Percentiles rank a stretch among this genome's conserved stretches.
Evolutionary conservation across 1,140 invertebrate genomes (phyloP).

Genomic region (Eurosta solidaginis): DNA sequence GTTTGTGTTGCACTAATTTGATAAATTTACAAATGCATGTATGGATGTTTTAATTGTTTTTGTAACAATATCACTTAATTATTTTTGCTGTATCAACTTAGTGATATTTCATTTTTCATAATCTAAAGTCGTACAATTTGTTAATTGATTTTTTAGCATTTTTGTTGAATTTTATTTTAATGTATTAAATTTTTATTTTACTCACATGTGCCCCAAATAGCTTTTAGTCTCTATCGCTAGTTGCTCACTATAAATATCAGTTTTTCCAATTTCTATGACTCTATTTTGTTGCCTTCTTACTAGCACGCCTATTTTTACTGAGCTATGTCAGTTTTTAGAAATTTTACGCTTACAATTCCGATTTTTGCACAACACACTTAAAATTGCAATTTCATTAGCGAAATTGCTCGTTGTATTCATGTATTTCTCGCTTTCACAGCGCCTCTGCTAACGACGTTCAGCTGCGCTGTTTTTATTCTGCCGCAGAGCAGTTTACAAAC

Average conservation of each 20-base stretch:
- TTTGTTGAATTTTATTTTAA: background rate
- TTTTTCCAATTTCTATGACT: background rate
- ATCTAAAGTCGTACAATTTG: background rate
- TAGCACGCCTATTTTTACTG: background rate
- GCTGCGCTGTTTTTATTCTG: background rate
- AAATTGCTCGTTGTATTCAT: background rate
- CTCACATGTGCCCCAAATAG: too few relatives aligned
- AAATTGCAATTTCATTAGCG: slow-evolving; percentile 2
- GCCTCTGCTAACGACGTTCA: background rate
- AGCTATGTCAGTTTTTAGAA: background rate
- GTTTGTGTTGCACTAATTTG: too few relatives aligned
- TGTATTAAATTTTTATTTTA: background rate
- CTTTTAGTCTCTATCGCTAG: background rate
- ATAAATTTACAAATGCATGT: too few relatives aligned
- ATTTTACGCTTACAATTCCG: background rate
- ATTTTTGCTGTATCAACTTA: too few relatives aligned
- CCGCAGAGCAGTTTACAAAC: background rate
- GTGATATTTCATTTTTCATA: too few relatives aligned
- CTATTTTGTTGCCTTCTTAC: background rate
- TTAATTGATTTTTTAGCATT: background rate
- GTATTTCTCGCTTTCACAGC: slow-evolving; percentile 6
- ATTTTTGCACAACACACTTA: background rate
- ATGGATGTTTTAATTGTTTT: too few relatives aligned
- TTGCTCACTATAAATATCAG: background rate
- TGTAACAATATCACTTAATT: too few relatives aligned